Base-by-base conservation (phyloP, 2,797 vertebrate genomes). In the Gephyroberyx darwinii region DNA sequence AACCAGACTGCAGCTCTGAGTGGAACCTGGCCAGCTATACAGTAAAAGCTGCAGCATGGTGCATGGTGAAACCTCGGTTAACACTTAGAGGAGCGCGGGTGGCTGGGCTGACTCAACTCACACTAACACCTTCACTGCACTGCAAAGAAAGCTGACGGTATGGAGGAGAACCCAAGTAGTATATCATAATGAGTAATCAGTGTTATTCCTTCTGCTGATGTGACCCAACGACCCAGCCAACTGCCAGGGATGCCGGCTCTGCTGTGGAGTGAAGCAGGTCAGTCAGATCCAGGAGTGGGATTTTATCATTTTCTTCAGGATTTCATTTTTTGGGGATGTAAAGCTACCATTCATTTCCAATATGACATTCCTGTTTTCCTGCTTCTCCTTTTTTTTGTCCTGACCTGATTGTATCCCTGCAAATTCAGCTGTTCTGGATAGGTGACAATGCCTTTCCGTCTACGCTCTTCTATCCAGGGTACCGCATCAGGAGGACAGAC, bases 1-100 rank as follows among this genome's bases (percentile, higher is more conserved):
- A 48, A 54, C 47, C 37, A 57, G 65, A 84, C 77, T 71, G 76
- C 76, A 75, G 76, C 19, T 79, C 2, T 35, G 37, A 50, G 51
- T 63, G 74, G 72, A 68, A 0, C 14, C 8, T 26, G 5, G 64
- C 68, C 75, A 81, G 72, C 50, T 12, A 4, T 39, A 47, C 43
- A 35, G 53, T 48, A 31, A 61, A 61, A 65, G 71, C 74, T 77
- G 79, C 80, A 61, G 75, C 65, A 51, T 52, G 33, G 33, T 57
- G 60, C 8, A 3, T 60, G 70, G 61, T 37, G 60, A 43, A 51
- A 50, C 19, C 59, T 55, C 58, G 22, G 61, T 47, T 56, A n/a
- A 54, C 37, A 20, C 22, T 56, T 52, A 19, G 33, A 63, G 71
- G n/a, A 51, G 50, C 45, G n/a, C 60, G 73, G 63, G 66, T 67